phyloP scores from a whole-genome alignment of 2,888 invertebrate genomes.

The Carterocephalus palaemon region DNA sequence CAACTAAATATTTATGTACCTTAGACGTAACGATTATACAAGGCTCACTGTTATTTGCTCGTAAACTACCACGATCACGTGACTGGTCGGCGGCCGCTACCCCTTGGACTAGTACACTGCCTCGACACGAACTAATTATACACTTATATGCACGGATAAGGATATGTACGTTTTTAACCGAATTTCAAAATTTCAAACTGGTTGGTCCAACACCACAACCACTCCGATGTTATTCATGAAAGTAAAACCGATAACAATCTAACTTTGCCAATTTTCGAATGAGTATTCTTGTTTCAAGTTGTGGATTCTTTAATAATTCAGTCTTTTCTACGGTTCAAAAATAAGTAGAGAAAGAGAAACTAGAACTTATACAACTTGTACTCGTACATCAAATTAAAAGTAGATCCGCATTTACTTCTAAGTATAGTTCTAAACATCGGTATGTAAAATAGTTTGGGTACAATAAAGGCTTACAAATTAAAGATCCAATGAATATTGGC shows the following conservation, averaged over 20 bases:
- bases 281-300: conserved; percentile 68
- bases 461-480: conserved; percentile 54
- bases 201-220: conserved; percentile 70
- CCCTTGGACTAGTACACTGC: conserved; percentile 51
- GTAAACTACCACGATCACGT: conserved; percentile 54
- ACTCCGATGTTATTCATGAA: conserved; percentile 50
- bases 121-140: conserved; percentile 45
- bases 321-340: conserved; percentile 73
- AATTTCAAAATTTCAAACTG: conserved; percentile 50
- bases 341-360: conserved; percentile 57
- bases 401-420: conserved; percentile 61
- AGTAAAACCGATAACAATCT: conserved; percentile 53
- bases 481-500: conserved; percentile 35
- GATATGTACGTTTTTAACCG: conserved; percentile 74
- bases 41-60: conserved; percentile 67
- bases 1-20: conserved; percentile 77
- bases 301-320: conserved; percentile 64
- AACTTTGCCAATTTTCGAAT: conserved; percentile 61
- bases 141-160: conserved; percentile 64
- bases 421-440: conserved; percentile 71
- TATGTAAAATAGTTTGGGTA: conserved; percentile 70
- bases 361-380: conserved; percentile 45
- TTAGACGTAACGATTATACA: conserved; percentile 75
- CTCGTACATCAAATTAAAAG: conserved; percentile 60
- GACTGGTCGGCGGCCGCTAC: conserved; percentile 41